These are phyloP conservation scores for Silurus meridionalis DNA, from an alignment of 2,113 vertebrate species.

Conservation along the genomic window DNA sequence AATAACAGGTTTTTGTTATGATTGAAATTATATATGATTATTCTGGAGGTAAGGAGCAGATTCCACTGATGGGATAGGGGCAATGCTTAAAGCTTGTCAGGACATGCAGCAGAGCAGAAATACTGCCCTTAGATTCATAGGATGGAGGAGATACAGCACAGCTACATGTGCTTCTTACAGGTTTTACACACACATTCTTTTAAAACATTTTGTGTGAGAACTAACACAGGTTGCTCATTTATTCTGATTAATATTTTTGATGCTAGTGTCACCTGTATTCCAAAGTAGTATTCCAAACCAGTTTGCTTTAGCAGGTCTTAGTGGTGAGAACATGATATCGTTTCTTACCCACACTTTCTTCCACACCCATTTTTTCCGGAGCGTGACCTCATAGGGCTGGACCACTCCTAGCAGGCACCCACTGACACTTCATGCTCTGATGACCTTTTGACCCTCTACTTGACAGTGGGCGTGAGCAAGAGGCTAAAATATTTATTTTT, in stretches of 20 bases:
- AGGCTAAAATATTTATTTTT: slow-evolving; percentile 93
- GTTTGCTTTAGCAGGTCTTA: neutral
- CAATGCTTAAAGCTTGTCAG: slow-evolving; percentile 64
- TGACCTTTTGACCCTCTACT: slow-evolving; percentile 82
- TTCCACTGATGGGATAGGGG: slow-evolving; percentile 67
- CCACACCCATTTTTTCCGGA: slow-evolving; percentile 15
- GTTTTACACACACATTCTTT: neutral
- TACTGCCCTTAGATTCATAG: slow-evolving; percentile 57
- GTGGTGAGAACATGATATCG: neutral
- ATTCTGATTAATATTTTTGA: neutral
- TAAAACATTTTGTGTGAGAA: neutral
- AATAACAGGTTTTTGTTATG: slow-evolving; percentile 52
- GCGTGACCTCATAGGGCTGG: slow-evolving; percentile 58
- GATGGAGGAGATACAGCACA: slow-evolving; percentile 36
- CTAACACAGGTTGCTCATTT: neutral
- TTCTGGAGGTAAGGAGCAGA: slow-evolving; percentile 49
- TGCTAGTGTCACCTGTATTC: neutral
- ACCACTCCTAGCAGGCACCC: slow-evolving; percentile 63
- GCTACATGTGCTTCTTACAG: slow-evolving; percentile 1
- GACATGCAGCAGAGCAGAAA: slow-evolving; percentile 63
- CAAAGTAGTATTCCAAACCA: neutral
- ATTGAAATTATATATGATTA: slow-evolving; percentile 57
- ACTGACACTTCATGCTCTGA: slow-evolving; percentile 65
- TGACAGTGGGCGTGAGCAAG: slow-evolving; percentile 78
- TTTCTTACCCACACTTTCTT: neutral